phyloP scores from a whole-genome alignment of 1,140 invertebrate species.

The Sitophilus oryzae region DNA sequence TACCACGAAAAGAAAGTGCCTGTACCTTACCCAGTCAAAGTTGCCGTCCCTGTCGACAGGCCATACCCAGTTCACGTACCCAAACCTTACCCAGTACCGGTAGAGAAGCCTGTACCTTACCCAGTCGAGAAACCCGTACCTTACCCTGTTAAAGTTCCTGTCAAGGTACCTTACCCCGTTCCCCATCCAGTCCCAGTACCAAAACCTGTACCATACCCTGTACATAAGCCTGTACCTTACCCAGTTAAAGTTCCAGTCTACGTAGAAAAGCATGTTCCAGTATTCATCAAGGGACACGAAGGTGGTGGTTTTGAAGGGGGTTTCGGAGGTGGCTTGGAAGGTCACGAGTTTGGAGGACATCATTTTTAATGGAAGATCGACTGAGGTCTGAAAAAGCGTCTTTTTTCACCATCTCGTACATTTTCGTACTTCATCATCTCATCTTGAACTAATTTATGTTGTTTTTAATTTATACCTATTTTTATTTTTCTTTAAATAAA shows the following conservation, averaged over 20 bases:
- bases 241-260: conserved; percentile 41
- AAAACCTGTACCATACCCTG: conserved; percentile 39
- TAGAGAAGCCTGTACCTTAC: conserved; percentile 40
- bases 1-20: conserved; percentile 40
- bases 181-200: conserved; percentile 40
- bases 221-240: conserved; percentile 44
- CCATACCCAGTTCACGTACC: conserved; percentile 48
- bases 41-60: conserved; percentile 44
- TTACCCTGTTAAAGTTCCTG: conserved; percentile 41
- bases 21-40: conserved; percentile 47
- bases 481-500: conserved; percentile 7
- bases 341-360: conserved; percentile 17
- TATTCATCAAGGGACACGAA: conserved; percentile 29
- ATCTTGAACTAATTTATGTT: conserved; percentile 10
- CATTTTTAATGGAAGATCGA: conserved; percentile 17
- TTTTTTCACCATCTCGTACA: conserved; percentile 12
- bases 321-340: conserved; percentile 5
- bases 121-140: conserved; percentile 40
- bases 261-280: conserved; percentile 35
- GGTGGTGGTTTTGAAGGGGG: neutral
- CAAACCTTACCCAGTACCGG: conserved; percentile 53
- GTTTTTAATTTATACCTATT: conserved; percentile 4
- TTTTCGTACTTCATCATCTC: neutral
- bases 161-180: conserved; percentile 40
- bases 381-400: neutral